A percentile compares a stretch with the other conserved stretches of the same genome.
Evolutionary conservation across 2,888 invertebrate species (phyloP).

Genomic region (Aleiodes testaceus): DNA sequence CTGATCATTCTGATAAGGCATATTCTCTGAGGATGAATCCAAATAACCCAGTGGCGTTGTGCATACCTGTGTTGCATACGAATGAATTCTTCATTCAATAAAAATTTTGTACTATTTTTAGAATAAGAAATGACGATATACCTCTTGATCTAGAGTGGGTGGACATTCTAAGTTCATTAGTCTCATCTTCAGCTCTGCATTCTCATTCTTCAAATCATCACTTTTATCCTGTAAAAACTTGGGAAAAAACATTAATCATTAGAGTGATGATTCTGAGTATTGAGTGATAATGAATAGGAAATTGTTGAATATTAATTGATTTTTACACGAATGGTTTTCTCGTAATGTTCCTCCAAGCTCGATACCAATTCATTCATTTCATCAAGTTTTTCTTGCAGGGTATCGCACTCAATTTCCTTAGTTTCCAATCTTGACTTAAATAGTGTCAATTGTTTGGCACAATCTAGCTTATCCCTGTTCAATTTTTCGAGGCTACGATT

Average conservation of each 20-base stretch:
- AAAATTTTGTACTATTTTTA: background rate
- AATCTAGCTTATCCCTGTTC: slow-evolving; percentile 51
- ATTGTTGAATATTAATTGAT: too few relatives aligned
- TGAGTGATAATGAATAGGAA: too few relatives aligned
- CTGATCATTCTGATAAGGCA: slow-evolving; percentile 42
- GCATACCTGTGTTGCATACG: slow-evolving; percentile 6
- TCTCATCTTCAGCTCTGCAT: slow-evolving; percentile 47
- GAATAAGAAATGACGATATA: slow-evolving; percentile 34
- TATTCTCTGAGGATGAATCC: slow-evolving; percentile 49
- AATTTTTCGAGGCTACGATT: slow-evolving; percentile 44
- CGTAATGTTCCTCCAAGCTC: slow-evolving; percentile 50
- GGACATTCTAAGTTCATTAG: slow-evolving; percentile 32
- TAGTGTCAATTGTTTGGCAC: slow-evolving; percentile 41
- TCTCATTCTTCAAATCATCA: slow-evolving; percentile 52
- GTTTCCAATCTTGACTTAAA: slow-evolving; percentile 47
- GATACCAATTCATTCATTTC: slow-evolving; percentile 47
- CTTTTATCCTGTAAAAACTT: slow-evolving; percentile 53
- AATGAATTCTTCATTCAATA: slow-evolving; percentile 17
- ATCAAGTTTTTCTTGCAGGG: slow-evolving; percentile 48
- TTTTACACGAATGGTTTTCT: slow-evolving; percentile 51
- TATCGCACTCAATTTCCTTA: slow-evolving; percentile 51
- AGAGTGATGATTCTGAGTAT: too few relatives aligned
- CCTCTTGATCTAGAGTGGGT: slow-evolving; percentile 27
- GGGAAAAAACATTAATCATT: background rate
- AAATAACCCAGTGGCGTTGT: slow-evolving; percentile 50